phyloP scores from a whole-genome alignment of 2,797 vertebrate species.

The Emys orbicularis region DNA sequence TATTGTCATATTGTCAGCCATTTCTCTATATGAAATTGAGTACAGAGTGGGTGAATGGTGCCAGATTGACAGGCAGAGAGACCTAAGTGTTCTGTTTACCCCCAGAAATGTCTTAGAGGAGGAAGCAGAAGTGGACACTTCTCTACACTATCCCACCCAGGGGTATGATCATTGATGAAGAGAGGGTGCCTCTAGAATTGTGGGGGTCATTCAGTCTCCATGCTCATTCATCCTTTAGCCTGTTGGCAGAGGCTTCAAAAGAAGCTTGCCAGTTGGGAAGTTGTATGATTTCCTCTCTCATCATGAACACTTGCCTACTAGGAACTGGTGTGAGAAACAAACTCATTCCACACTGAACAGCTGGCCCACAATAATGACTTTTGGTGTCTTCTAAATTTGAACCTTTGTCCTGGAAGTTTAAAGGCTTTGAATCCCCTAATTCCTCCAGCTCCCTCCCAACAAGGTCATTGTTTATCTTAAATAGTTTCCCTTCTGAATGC shows the following conservation, averaged over 20 bases:
- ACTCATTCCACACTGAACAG: neutral
- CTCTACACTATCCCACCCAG: neutral
- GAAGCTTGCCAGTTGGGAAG: neutral
- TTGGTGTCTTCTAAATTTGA: neutral
- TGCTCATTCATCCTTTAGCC: neutral
- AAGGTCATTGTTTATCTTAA: neutral
- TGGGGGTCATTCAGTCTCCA: neutral
- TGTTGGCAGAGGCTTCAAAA: neutral
- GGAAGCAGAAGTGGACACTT: fast-evolving
- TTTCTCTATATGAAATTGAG: neutral
- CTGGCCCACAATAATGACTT: neutral
- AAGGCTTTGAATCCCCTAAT: neutral
- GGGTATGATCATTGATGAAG: neutral
- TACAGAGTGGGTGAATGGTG: neutral
- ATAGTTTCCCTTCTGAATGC: too few relatives aligned
- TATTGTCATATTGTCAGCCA: neutral
- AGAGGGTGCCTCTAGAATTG: neutral
- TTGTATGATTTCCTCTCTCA: neutral
- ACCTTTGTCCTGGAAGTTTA: neutral
- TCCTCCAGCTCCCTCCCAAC: neutral
- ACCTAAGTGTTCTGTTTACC: neutral
- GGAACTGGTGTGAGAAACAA: neutral
- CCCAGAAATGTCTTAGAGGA: neutral
- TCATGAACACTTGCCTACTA: neutral
- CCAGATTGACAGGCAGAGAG: fast-evolving